These are phyloP conservation scores for Bergia sp. DNA, from an alignment of 92 coral and sea anemone genomes.

Conservation along the genomic window DNA sequence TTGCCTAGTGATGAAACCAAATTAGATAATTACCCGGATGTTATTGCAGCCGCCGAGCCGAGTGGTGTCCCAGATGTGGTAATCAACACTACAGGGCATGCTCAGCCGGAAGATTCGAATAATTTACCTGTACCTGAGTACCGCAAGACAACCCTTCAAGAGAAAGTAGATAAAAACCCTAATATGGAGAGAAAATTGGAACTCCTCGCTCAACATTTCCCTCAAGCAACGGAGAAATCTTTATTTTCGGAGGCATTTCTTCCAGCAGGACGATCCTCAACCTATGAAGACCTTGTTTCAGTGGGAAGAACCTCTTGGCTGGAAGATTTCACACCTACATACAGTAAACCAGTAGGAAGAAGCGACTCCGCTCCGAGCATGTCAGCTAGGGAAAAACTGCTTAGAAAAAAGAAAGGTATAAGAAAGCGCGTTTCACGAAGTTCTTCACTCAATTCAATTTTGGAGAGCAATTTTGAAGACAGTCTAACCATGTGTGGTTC, in stretches of 20 bases:
- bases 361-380: constrained; percentile 71
- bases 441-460: constrained; percentile 31
- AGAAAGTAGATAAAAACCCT: constrained; percentile 15
- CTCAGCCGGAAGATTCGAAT: background rate
- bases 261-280: background rate
- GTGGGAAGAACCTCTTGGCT: background rate
- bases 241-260: background rate
- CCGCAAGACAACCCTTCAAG: constrained; percentile 37
- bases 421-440: constrained; percentile 4
- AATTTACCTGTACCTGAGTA: constrained; percentile 13
- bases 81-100: constrained; percentile 10
- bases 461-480: constrained; percentile 19
- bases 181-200: background rate
- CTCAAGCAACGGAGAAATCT: constrained; percentile 12
- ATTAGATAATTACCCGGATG: constrained; percentile 23
- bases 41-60: constrained; percentile 30
- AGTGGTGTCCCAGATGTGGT: constrained; percentile 33
- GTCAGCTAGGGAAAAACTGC: constrained; percentile 54
- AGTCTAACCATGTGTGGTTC: background rate
- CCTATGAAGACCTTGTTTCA: background rate
- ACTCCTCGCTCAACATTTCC: background rate
- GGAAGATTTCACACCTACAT: constrained; percentile 31
- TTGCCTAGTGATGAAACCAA: background rate
- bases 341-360: constrained; percentile 48
- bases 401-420: background rate